Conservation (phyloP, 1,140 invertebrate species). For the Drosophila kurseongensis region DNA sequence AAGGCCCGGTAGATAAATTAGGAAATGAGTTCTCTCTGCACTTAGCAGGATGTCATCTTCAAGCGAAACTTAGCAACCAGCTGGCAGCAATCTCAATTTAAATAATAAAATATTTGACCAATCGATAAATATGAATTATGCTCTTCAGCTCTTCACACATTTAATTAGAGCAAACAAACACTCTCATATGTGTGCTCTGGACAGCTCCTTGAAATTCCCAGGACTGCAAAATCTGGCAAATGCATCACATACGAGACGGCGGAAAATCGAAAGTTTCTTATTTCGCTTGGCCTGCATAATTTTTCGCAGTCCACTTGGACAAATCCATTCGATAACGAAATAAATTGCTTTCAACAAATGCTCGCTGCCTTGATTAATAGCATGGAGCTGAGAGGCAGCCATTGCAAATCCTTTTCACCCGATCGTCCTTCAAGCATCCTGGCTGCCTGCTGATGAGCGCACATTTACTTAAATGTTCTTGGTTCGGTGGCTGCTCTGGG, state of each 20-base stretch:
- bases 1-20: conserved; percentile 51
- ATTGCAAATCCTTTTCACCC: conserved; percentile 34
- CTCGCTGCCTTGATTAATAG: conserved; percentile 77
- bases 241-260: conserved; percentile 14
- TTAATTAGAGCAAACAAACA: conserved; percentile 53
- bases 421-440: conserved; percentile 7
- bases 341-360: conserved; percentile 82
- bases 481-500: conserved; percentile 34
- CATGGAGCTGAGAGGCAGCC: conserved; percentile 26
- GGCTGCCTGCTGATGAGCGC: conserved; percentile 66
- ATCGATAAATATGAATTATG: conserved; percentile 65
- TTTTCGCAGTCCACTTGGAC: conserved; percentile 36
- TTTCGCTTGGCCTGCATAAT: conserved; percentile 54
- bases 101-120: conserved; percentile 56
- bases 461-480: conserved; percentile 73
- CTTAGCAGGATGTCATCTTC: conserved; percentile 20
- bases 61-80: conserved; percentile 17
- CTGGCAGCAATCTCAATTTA: conserved; percentile 47
- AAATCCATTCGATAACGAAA: conserved; percentile 77
- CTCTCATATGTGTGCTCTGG: neutral
- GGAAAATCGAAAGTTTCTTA: conserved; percentile 14
- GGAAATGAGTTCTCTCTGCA: conserved; percentile 19
- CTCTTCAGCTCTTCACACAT: conserved; percentile 15
- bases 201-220: conserved; percentile 10
- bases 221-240: conserved; percentile 8